Percentiles rank a stretch among this genome's conserved stretches.
phyloP scores from a whole-genome alignment of 2,797 vertebrate genomes.

The Parauchenoglanis punctatus region DNA sequence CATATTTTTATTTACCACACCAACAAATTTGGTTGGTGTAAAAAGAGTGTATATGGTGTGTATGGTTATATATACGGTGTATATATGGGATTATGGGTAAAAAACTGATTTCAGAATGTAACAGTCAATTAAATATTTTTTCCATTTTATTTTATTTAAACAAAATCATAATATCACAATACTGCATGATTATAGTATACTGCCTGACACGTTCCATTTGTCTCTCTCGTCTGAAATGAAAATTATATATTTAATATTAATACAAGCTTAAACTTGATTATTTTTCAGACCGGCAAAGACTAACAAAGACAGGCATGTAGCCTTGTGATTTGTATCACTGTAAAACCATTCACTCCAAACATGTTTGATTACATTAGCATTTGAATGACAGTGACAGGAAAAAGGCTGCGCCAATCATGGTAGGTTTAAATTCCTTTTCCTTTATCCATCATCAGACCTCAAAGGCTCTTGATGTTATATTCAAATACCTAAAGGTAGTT shows the following conservation, averaged over 20 bases:
- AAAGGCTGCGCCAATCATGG: conserved; percentile 22
- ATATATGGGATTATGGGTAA: no score
- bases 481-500: conserved; percentile 13
- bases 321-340: neutral
- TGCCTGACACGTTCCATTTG: neutral
- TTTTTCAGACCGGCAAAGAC: neutral
- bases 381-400: conserved; percentile 21
- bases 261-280: neutral
- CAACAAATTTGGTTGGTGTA: neutral
- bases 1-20: neutral
- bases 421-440: neutral
- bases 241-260: neutral
- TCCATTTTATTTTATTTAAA: neutral
- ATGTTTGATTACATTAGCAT: conserved; percentile 49
- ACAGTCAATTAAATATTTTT: neutral
- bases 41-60: no score
- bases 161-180: neutral
- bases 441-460: neutral
- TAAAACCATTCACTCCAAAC: conserved; percentile 23
- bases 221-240: neutral
- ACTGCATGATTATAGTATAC: neutral
- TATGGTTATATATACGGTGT: no score
- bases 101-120: neutral
- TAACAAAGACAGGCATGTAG: neutral
- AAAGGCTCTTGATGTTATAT: conserved; percentile 29